phyloP scores from a whole-genome alignment of 92 coral and sea anemone genomes.

The Bergia sp. region DNA sequence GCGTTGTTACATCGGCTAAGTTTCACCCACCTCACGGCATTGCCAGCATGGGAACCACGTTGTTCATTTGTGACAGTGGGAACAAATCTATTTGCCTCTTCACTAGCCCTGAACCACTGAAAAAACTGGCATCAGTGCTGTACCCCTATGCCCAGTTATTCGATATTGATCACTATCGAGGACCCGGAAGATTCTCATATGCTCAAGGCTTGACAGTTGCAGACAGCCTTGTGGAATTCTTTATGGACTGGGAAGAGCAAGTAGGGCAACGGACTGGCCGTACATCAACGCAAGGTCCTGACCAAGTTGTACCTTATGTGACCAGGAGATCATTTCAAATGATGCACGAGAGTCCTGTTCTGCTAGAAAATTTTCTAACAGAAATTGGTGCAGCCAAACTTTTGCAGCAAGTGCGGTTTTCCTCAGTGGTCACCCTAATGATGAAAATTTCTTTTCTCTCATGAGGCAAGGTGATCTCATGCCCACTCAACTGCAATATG shows the following conservation, averaged over 20 bases:
- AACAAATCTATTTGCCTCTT: too few relatives aligned
- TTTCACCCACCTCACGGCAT: slow-evolving; percentile 52
- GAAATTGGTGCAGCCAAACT: slow-evolving; percentile 52
- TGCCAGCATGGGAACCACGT: slow-evolving; percentile 40
- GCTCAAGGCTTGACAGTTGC: background rate
- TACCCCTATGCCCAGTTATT: too few relatives aligned
- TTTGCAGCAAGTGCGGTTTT: slow-evolving; percentile 44
- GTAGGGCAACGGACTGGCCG: slow-evolving; percentile 20
- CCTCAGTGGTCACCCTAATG: slow-evolving; percentile 58
- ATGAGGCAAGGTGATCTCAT: slow-evolving; percentile 52
- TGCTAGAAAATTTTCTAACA: background rate
- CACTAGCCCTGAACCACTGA: too few relatives aligned
- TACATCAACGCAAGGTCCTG: slow-evolving; percentile 12
- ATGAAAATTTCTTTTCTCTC: slow-evolving; percentile 60
- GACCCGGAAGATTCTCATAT: background rate
- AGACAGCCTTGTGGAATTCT: background rate
- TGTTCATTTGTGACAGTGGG: background rate
- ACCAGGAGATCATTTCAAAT: slow-evolving; percentile 5
- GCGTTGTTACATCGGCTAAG: slow-evolving; percentile 37
- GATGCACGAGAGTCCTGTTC: background rate
- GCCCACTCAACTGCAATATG: slow-evolving; percentile 58
- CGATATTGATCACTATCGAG: too few relatives aligned
- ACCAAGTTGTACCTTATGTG: background rate
- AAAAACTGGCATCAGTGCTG: too few relatives aligned
- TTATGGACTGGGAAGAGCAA: background rate